Evolutionary conservation across 2,888 invertebrate species (phyloP).

Genomic region (Camptogramma bilineatum): DNA sequence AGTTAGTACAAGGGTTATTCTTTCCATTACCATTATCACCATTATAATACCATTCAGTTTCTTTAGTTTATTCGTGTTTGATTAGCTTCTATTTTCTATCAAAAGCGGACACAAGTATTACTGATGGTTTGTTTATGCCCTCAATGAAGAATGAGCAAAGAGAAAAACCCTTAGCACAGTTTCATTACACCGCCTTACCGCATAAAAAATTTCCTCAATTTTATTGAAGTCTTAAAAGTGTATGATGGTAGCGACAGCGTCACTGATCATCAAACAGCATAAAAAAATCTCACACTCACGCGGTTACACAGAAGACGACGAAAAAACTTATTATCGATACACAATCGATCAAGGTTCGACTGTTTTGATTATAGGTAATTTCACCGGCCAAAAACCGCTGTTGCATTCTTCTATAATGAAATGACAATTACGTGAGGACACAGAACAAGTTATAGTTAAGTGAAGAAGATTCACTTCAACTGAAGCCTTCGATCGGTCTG

Average conservation of each 20-base stretch:
- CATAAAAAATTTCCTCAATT: background rate
- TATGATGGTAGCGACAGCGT: slow-evolving; percentile 7
- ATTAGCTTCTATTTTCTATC: no score
- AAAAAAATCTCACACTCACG: slow-evolving; percentile 30
- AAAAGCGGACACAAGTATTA: no score
- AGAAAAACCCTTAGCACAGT: no score
- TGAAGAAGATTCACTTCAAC: slow-evolving; percentile 9
- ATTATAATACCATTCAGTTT: no score
- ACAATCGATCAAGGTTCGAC: slow-evolving; percentile 71
- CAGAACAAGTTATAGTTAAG: slow-evolving; percentile 13
- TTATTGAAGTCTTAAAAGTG: background rate
- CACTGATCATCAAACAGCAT: slow-evolving; percentile 3
- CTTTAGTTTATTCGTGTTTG: no score
- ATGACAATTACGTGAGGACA: slow-evolving; percentile 74
- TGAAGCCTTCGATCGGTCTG: background rate
- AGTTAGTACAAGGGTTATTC: no score
- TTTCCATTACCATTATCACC: no score
- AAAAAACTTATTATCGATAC: slow-evolving; percentile 39
- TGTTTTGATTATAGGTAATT: slow-evolving; percentile 80
- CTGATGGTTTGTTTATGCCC: no score
- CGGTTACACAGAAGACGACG: slow-evolving; percentile 7
- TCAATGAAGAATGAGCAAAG: no score
- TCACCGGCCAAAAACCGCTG: slow-evolving; percentile 71
- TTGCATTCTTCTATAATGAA: slow-evolving; percentile 82
- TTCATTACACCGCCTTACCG: no score